Base-by-base conservation (phyloP, 2,113 vertebrate species). In the Ellobius talpinus region DNA sequence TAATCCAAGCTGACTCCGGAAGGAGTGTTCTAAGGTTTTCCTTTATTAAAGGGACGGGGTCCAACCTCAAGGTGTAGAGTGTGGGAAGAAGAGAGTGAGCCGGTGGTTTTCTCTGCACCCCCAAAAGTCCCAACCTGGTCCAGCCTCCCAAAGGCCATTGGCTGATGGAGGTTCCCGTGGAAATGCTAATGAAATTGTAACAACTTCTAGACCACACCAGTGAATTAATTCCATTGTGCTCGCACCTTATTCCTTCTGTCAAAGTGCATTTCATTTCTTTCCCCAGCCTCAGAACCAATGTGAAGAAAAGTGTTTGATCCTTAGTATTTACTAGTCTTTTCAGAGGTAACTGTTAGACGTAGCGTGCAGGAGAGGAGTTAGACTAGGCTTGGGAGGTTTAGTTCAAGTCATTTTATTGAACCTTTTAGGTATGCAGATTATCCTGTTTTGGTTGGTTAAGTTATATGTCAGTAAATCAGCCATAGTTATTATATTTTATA, bases 321-420 rank as follows among this genome's bases (percentile, higher is more conserved):
- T 96, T 78, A 68, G 39, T 72, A 87, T 91, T 93, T 89, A n/a
- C 72, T 86, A 42, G 24, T n/a, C 58, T 95, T 74, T 86, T 89
- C 91, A 89, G 47, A 96, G 76, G 63, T 13, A 92, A 55, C 31
- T 29, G 79, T 96, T 95, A 93, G 90, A 68, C 72, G 65, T n/a
- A 94, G 50, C 39, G 50, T 91, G 79, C 76, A 47, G 52, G 26
- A 77, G 65, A 94, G 52, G 73, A 72, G 45, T 92, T 91, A 89
- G 73, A 55, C n/a, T 78, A 39, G 72, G 58, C 33, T 63, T 89
- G 21, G 45, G 63, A 94, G 72, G n/a, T 88, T 89, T 58, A 93
- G 33, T 91, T 84, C 73, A 86, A 52, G 12, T 73, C 11, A 47
- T 87, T 89, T 91, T 14, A 17, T 76, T 90, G 61, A 70, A 77